Base-by-base conservation (phyloP, 2,113 vertebrate genomes). In the Steatornis caripensis region DNA sequence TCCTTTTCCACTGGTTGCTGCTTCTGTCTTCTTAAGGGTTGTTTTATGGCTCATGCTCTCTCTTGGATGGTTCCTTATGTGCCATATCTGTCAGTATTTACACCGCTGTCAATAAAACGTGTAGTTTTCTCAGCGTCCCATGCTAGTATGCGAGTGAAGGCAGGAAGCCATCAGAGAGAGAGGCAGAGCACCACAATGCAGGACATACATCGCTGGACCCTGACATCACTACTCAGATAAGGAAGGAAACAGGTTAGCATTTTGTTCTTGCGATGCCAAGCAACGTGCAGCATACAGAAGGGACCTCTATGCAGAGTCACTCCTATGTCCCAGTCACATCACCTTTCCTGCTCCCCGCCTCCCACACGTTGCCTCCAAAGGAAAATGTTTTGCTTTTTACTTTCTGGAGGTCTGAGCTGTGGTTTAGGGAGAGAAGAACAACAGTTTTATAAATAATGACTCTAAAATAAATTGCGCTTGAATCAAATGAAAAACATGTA, bases 91-190 rank as follows among this genome's bases (percentile, higher is more conserved):
- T 26, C 5, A 4, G 29, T 24, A 36, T 66, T 80, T 70, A 43
- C 5, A 3, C 21, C 45, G 37, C 36, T 54, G 22, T 61, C 32
- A 58, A 62, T 21, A 61, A 84, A 78, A 53, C 1, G 1, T 27
- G n/a, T 49, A 1, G 3, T 60, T 60, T 75, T 78, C 37, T 78
- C n/a, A 41, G 61, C 26, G 78, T 58, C 17, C 43, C 55, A 12
- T 2, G 1, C 27, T 24, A 6, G 2, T 17, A 5, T 0, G 0
- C 0, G 5, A 66, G 29, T 4, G 34, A 75, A 87, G 61, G 78
- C 43, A 48, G 61, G 74, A 70, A 74, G n/a, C 29, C 76, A 70
- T 45, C 64, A 74, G 24, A 24, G 41, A 61, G 39, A 48, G 54
- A 21, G 49, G 58, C 70, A 68, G 71, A 60, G 58, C 43, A 11